These are phyloP conservation scores for Actinemys pallida DNA, from an alignment of 2,113 vertebrate species.

Conservation along the genomic window DNA sequence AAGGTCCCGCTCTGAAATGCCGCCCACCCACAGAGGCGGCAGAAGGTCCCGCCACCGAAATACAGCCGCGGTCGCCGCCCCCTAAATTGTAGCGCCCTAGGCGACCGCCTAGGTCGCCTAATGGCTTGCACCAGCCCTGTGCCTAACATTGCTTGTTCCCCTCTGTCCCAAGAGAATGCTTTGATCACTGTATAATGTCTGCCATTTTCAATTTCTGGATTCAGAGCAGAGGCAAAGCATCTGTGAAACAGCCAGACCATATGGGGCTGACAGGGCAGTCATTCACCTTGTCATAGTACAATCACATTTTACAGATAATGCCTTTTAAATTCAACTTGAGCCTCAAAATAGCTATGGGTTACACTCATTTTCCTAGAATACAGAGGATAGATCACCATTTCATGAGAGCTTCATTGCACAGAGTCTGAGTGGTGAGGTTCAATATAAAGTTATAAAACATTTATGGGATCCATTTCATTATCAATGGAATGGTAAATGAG, in stretches of 20 bases:
- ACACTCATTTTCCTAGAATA: conserved; percentile 30
- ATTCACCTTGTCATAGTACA: not conserved
- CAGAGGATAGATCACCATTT: conserved; percentile 24
- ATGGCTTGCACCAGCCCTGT: no score
- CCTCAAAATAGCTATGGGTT: not conserved
- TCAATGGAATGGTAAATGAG: conserved; percentile 29
- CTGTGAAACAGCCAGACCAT: not conserved
- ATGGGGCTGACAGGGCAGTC: not conserved
- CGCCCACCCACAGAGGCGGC: no score
- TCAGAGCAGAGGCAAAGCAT: conserved; percentile 22
- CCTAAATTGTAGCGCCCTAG: no score
- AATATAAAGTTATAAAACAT: conserved; percentile 36
- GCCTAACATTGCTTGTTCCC: not conserved
- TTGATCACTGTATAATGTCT: not conserved
- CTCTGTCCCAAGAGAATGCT: not conserved
- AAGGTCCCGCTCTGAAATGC: no score
- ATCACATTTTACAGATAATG: not conserved
- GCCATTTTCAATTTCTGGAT: not conserved
- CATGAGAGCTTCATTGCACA: not conserved
- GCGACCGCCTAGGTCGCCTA: no score
- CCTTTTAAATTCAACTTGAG: conserved; percentile 16
- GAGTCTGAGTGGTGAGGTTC: not conserved
- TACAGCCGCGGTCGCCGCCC: no score
- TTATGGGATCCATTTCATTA: not conserved
- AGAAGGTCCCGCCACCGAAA: no score